Evolutionary conservation across 2,797 vertebrate species (phyloP).

Genomic region (Pipistrellus kuhlii): DNA sequence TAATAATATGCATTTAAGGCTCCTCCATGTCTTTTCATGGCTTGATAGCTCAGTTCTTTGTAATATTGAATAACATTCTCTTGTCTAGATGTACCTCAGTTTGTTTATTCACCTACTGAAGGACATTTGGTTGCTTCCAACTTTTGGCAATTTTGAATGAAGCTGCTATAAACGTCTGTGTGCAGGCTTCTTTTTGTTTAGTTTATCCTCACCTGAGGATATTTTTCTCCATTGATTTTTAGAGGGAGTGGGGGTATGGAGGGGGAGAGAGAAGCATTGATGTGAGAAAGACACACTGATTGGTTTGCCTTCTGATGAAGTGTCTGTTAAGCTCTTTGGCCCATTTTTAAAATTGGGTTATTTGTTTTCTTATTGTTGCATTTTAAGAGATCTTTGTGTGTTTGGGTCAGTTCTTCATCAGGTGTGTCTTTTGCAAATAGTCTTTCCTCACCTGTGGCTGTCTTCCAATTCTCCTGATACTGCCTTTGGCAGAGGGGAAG

Average conservation of each 20-base stretch:
- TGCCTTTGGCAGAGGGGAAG: not conserved
- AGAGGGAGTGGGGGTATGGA: too few relatives aligned
- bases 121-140: not conserved
- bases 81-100: not conserved
- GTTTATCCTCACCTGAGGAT: too few relatives aligned
- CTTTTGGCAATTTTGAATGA: not conserved
- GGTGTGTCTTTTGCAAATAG: not conserved
- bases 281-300: too few relatives aligned
- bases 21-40: not conserved
- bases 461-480: not conserved
- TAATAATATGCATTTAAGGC: not conserved
- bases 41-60: not conserved
- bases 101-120: not conserved
- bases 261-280: too few relatives aligned
- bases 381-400: not conserved
- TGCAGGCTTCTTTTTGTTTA: not conserved
- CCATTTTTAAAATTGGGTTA: not conserved
- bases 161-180: not conserved
- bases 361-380: not conserved
- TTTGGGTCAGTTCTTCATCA: not conserved
- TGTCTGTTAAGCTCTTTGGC: not conserved
- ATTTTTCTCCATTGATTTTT: too few relatives aligned
- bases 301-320: not conserved
- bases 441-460: not conserved
- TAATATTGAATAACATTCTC: not conserved